Conservation (phyloP, 2,113 vertebrate species). For the Oplegnathus fasciatus region DNA sequence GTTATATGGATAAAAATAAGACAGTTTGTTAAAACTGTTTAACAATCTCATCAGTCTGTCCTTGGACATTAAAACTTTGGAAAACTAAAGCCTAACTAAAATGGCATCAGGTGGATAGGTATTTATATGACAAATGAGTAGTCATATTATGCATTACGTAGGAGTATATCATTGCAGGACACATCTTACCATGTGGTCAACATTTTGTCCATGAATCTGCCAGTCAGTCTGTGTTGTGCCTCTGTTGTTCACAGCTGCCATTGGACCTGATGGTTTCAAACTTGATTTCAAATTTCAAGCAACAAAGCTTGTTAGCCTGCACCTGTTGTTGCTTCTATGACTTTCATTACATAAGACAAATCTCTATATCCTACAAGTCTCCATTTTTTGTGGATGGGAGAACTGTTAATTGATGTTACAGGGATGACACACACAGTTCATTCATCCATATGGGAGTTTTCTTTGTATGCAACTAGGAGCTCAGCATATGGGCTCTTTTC, state of each 20-base stretch:
- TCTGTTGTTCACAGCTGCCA: constrained; percentile 17
- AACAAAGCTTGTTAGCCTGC: background rate
- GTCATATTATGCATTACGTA: background rate
- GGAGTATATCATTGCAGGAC: background rate
- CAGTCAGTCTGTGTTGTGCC: constrained; percentile 25
- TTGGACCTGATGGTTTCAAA: background rate
- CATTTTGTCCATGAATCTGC: constrained; percentile 11
- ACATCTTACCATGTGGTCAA: constrained; percentile 5
- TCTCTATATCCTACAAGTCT: background rate
- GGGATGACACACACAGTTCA: background rate
- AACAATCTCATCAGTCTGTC: background rate
- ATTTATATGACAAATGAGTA: background rate
- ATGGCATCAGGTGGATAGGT: background rate
- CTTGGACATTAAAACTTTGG: background rate
- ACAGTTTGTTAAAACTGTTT: background rate
- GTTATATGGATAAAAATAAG: background rate
- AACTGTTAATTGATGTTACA: background rate
- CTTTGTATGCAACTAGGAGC: background rate
- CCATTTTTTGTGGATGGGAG: background rate
- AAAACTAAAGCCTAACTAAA: background rate
- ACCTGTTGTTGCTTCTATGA: background rate
- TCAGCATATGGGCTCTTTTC: background rate
- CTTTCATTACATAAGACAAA: background rate
- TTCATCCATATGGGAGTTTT: background rate
- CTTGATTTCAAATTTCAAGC: no score